phyloP scores from a whole-genome alignment of 2,888 invertebrate genomes.

The Vandiemenella viatica region DNA sequence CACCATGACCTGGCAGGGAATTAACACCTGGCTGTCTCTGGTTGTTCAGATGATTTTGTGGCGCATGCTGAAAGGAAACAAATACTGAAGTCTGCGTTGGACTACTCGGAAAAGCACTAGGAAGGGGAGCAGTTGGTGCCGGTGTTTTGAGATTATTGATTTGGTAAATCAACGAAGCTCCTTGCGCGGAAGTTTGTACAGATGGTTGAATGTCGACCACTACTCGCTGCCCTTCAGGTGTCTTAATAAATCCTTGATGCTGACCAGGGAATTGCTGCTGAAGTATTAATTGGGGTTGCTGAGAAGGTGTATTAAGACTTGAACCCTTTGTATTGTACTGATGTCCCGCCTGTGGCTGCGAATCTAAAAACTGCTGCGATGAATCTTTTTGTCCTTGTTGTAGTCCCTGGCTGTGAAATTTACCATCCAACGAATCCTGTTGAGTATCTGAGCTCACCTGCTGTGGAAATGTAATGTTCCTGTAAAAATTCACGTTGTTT shows the following conservation, averaged over 20 bases:
- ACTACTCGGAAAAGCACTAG: too few species aligned
- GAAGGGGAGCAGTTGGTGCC: too few species aligned
- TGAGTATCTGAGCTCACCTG: not conserved
- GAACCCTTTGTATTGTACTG: not conserved
- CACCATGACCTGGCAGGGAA: too few species aligned
- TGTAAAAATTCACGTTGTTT: not conserved
- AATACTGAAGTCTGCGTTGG: conserved; percentile 5
- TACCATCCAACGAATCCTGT: too few species aligned
- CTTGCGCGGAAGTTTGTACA: conserved; percentile 15
- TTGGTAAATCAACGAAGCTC: conserved; percentile 11
- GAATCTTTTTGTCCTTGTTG: not conserved
- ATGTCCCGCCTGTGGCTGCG: not conserved
- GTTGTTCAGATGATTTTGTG: too few species aligned
- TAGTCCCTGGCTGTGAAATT: not conserved
- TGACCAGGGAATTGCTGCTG: too few species aligned
- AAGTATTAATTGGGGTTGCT: too few species aligned
- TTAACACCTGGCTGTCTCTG: too few species aligned
- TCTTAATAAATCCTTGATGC: too few species aligned
- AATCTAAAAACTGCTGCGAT: not conserved
- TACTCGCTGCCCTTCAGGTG: not conserved
- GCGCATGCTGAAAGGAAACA: conserved; percentile 6
- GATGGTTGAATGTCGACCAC: conserved; percentile 17
- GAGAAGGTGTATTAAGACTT: not conserved
- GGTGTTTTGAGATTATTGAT: conserved; percentile 10
- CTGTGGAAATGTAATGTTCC: not conserved